Base-by-base conservation (phyloP, 2,113 vertebrate genomes). In the Chrysochloris asiatica region DNA sequence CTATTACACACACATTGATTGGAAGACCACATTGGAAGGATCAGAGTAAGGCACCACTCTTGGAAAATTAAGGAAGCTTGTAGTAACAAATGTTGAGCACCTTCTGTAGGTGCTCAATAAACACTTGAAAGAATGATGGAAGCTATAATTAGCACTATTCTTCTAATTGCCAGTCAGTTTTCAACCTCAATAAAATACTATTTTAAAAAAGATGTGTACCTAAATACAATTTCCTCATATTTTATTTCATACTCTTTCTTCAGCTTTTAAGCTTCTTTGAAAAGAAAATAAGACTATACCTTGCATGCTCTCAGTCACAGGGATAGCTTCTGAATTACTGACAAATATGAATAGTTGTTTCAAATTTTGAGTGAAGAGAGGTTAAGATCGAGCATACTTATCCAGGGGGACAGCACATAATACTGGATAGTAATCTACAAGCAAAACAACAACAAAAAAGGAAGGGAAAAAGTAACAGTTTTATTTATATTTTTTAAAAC, bases 41-140 rank as follows among this genome's bases (percentile, higher is more conserved):
- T 97, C 95, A 97, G 97, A 97, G 96, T 99, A 99, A 99, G 99
- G 99, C 99, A 99, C 98, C 98, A 96, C 98, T 97, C 98, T 97
- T 96, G 96, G 97, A 97, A 98, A 98, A 98, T 97, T 97, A 98
- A 98, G 97, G 97, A 97, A 98, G 98, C 97, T 98, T 97, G 97
- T 97, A 97, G 96, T 98, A 97, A 97, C 96, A 97, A 97, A 93
- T 73, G 92, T 17, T 83, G 90, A 96, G 94, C 91, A 89, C 95
- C 83, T 2, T 36, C 43, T 79, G 56, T 11, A 71, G 89, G 95
- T 75, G 56, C 95, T 95, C 72, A 88, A 93, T 93, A 93, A 94
- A 97, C 84, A 95, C 92, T 94, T 56, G 77, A 81, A 90, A 85
- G 85, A 97, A 97, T 95, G 97, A 97, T 33, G 86, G 97, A 97